Conservation (phyloP, 2,888 invertebrate species). For the Lasioglossum oenotherae region DNA sequence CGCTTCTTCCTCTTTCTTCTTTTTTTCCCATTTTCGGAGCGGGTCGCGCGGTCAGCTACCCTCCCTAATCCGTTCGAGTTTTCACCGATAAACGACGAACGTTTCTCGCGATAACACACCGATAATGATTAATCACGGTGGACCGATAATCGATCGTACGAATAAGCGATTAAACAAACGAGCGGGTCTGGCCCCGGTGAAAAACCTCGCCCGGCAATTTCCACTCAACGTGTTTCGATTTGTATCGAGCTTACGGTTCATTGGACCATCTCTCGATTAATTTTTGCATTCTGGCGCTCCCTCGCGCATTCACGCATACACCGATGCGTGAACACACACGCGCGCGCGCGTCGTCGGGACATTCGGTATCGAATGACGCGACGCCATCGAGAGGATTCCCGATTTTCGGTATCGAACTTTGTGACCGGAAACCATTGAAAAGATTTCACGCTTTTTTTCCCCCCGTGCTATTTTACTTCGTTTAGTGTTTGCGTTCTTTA, state of each 20-base stretch:
- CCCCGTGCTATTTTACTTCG: neutral
- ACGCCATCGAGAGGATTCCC: conserved; percentile 4
- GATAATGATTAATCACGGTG: conserved; percentile 42
- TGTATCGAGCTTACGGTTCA: conserved; percentile 31
- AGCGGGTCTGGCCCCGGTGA: conserved; percentile 16
- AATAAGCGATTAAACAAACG: conserved; percentile 52
- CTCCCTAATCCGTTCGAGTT: neutral
- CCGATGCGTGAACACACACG: neutral
- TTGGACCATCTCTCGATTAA: conserved; percentile 33
- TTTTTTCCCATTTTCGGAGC: neutral
- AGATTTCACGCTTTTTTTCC: neutral
- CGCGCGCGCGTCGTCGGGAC: neutral
- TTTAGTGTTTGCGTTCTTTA: neutral
- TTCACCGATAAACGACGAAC: conserved; percentile 21
- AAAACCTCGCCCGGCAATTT: conserved; percentile 39
- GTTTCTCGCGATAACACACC: conserved; percentile 25
- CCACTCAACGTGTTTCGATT: conserved; percentile 49
- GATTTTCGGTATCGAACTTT: neutral
- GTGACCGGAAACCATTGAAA: conserved; percentile 3
- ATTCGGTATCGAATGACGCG: conserved; percentile 6
- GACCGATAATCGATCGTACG: conserved; percentile 35
- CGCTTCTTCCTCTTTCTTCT: neutral
- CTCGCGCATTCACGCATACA: neutral
- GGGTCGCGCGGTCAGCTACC: neutral
- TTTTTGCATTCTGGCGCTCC: conserved; percentile 25